Evolutionary conservation across 2,797 vertebrate genomes (phyloP), one percentile per base, ranked within the genome.

Genomic region (Sebastes iracundus): DNA sequence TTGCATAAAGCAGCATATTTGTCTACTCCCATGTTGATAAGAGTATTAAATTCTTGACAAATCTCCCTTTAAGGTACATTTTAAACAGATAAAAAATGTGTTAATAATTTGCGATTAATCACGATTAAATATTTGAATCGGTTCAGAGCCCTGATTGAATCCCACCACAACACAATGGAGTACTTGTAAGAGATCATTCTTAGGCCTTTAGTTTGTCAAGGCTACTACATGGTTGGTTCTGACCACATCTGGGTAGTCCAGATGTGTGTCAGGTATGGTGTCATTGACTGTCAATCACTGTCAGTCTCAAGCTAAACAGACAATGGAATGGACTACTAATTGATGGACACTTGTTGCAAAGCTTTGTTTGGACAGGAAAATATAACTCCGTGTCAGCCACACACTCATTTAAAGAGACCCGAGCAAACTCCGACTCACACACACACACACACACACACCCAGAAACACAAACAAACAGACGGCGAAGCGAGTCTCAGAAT

Each of bases 391-490:
- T 25, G 58, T 87, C 75, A 73, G 84, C 77, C 65, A 79, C 70
- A 11, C 72, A 35, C 52, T 81, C 60, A 63, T 79, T 83, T 30
- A 60, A 70, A 86, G 71, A 81, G 30, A 30, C 58, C 20, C 76
- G 46, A 42, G 20, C 66, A 75, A 80, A 79, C 76, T 79, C 38
- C 20, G 49, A 83, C 38, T 65, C 83, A 90, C 87, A 60, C 88
- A 32, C 79, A 25, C 71, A 66, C 79, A 25, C 71, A 66, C 79
- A 25, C 71, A 66, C 83, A 90, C 87, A 64, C 88, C 77, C 88
- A 87, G 90, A 90, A 94, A 95, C 81, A 74, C 81, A 93, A 92
- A 94, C 89, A 92, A 92, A 90, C 87, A 79, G 32, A 59, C 28
- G 52, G 75, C 67, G 30, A 80, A 89, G 53, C 25, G 55, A 82